Percentiles rank a stretch among this genome's conserved stretches.
Evolutionary conservation across 2,888 invertebrate genomes (phyloP).

Genomic region (Acrobasis repandana): DNA sequence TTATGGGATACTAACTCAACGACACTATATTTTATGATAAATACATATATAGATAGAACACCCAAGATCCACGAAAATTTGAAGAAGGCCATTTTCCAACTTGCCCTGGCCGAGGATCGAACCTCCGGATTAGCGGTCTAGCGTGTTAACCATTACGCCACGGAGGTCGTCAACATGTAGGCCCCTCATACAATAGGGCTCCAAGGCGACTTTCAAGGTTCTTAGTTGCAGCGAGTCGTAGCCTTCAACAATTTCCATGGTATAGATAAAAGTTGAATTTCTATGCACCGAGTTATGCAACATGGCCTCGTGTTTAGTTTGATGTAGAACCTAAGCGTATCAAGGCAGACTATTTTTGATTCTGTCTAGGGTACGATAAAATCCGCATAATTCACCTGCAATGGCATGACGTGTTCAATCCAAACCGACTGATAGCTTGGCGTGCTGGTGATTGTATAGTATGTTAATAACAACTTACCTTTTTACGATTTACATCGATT

Average conservation of each 20-base stretch:
- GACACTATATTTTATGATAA: too few relatives aligned
- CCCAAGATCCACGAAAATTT: too few relatives aligned
- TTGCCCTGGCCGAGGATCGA: too few relatives aligned
- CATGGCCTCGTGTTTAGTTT: slow-evolving; percentile 16
- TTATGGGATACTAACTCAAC: too few relatives aligned
- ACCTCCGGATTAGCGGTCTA: too few relatives aligned
- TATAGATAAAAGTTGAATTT: slow-evolving; percentile 36
- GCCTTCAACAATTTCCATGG: slow-evolving; percentile 37
- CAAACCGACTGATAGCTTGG: neutral
- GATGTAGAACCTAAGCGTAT: slow-evolving; percentile 19
- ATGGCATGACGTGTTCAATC: slow-evolving; percentile 5
- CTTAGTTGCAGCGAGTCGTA: slow-evolving; percentile 33
- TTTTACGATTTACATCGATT: slow-evolving; percentile 21
- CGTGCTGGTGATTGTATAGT: slow-evolving; percentile 5
- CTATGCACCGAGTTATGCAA: slow-evolving; percentile 30
- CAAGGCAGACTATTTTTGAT: slow-evolving; percentile 28
- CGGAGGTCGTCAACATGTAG: too few relatives aligned
- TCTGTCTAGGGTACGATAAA: slow-evolving; percentile 19
- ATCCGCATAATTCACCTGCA: slow-evolving; percentile 19
- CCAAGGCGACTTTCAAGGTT: slow-evolving; percentile 46
- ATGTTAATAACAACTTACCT: neutral
- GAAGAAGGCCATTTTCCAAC: too few relatives aligned
- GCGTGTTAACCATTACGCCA: too few relatives aligned
- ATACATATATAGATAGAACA: too few relatives aligned
- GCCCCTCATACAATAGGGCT: slow-evolving; percentile 34